Conservation (phyloP, 2,113 vertebrate genomes). For the Xyrauchen texanus region DNA sequence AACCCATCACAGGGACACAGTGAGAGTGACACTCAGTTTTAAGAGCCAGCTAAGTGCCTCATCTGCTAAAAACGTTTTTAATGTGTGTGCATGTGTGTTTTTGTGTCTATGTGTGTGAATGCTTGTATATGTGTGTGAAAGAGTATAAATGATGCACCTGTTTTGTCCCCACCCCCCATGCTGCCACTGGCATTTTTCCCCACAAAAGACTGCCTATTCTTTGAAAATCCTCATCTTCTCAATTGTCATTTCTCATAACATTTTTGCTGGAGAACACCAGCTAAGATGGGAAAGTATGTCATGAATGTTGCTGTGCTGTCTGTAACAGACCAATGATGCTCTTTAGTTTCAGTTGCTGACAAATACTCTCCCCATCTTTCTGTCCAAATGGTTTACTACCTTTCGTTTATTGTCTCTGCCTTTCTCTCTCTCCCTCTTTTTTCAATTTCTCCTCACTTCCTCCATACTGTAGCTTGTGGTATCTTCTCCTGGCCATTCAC, state of each 20-base stretch:
- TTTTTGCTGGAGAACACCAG: not conserved
- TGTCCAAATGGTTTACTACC: not conserved
- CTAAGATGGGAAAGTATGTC: not conserved
- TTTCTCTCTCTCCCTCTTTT: not conserved
- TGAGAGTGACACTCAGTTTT: constrained; percentile 54
- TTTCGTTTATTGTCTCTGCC: not conserved
- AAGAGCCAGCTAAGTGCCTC: constrained; percentile 55
- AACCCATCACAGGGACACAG: constrained; percentile 44
- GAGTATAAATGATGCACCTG: constrained; percentile 34
- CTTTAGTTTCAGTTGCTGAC: not conserved
- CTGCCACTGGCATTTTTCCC: constrained; percentile 2
- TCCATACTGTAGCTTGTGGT: not conserved
- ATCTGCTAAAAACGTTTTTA: constrained; percentile 49
- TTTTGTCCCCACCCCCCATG: constrained; percentile 22
- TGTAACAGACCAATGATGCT: not conserved
- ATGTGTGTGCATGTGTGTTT: not conserved
- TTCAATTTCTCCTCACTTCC: constrained; percentile 19
- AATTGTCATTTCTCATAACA: not conserved
- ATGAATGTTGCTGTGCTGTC: not conserved
- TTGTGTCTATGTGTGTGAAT: not conserved
- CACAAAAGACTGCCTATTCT: not conserved
- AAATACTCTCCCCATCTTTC: not conserved
- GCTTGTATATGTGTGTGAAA: constrained; percentile 2
- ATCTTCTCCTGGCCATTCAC: constrained; percentile 45
- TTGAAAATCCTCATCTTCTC: not conserved